Conservation (phyloP, 2,113 vertebrate species). For the Charina bottae region DNA sequence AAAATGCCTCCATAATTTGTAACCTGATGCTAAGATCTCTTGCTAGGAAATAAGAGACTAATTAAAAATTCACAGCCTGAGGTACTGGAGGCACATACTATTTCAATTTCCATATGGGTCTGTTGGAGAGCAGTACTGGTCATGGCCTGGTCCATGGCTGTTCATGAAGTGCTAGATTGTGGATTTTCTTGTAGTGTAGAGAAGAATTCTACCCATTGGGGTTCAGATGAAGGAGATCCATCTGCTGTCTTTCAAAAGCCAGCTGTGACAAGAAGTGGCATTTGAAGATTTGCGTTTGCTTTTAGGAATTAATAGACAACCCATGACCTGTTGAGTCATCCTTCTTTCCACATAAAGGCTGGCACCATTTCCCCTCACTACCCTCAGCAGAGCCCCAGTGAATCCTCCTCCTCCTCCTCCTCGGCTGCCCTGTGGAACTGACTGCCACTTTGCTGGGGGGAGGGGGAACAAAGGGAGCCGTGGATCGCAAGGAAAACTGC, state of each 20-base stretch:
- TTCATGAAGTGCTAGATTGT: not conserved
- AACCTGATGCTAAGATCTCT: not conserved
- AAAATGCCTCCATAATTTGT: not conserved
- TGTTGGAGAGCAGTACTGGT: not conserved
- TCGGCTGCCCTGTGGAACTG: no score
- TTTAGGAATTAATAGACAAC: no score
- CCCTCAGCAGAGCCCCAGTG: no score
- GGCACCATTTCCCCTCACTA: no score
- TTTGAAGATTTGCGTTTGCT: not conserved
- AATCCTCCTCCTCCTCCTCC: no score
- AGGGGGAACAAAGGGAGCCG: no score
- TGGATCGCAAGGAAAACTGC: no score
- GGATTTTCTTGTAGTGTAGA: not conserved
- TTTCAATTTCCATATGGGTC: not conserved
- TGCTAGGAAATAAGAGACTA: not conserved
- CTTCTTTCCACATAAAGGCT: no score
- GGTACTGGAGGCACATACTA: not conserved
- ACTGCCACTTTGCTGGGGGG: no score
- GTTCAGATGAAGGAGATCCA: not conserved
- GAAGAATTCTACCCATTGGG: not conserved
- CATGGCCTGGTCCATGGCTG: not conserved
- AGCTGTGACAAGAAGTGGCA: not conserved
- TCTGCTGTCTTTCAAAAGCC: not conserved
- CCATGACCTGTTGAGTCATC: no score
- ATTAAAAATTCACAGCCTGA: constrained; percentile 8